Evolutionary conservation across 2,888 invertebrate species (phyloP), one percentile per base, ranked within the genome.

Genomic region (Acronicta aceris): DNA sequence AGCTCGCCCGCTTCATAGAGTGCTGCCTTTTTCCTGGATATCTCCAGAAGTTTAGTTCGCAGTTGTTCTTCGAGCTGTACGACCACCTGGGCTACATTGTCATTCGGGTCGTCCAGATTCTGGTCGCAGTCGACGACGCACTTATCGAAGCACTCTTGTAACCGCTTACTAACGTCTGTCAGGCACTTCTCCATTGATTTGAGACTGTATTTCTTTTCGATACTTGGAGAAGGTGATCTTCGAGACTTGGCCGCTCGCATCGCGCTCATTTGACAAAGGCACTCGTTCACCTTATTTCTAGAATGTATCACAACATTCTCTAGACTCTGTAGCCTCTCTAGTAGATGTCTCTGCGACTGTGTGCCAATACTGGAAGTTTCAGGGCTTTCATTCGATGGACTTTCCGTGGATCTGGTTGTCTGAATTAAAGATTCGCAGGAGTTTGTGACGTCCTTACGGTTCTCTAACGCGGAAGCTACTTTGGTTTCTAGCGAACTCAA

Each of bases 401-500:
- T 91, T 38, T 94, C 92, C 56, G 92, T 90, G 8, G 91, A 86
- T 58, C 89, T 85, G 38, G 92, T 87, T 27, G 89, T 79, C 56
- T 90, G 91, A 74, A 93, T 95, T 59, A 96, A 84, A 5, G 95
- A 95, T 82, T 96, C 96, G 73, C 94, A 95, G 9, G 96, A 96
- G 71, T 95, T 95, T 46, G 95, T 92, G 40, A 94, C 74, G 66
- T 93, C 94, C 66, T 88, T 87, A 16, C 93, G 89, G 67, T 85
- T 87, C 71, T 92, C 90, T 45, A 95, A 89, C 30, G 95, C 96
- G 69, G 95, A 96, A 15, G 96, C 96, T 45, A 97, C 96, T 91
- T 97, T 97, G 74, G 97, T 96, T 91, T 98, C 98, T 76, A 98
- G 90, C 50, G 97, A 96, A 83, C 96, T 97, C 51, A 98, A 90